A percentile compares a stretch with the other conserved stretches of the same genome.
Evolutionary conservation across 2,113 vertebrate species (phyloP).

Genomic region (Pelecanoides urinatrix): DNA sequence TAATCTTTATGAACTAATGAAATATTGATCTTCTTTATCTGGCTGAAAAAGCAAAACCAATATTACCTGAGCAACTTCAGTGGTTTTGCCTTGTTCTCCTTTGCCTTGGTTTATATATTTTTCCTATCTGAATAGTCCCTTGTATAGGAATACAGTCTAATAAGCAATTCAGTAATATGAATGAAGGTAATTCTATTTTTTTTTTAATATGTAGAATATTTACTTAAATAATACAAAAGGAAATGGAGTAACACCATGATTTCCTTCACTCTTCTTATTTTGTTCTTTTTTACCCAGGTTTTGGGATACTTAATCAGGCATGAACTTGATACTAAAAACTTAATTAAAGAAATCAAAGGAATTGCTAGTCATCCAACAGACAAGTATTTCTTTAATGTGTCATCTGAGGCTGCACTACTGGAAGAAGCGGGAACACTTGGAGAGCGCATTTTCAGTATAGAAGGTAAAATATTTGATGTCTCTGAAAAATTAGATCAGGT

Average conservation of each 20-base stretch:
- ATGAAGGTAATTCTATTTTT: neutral
- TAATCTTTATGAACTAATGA: neutral
- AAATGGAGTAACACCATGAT: neutral
- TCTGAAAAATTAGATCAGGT: neutral
- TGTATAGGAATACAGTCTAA: neutral
- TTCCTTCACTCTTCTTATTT: neutral
- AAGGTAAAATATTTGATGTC: conserved; percentile 75
- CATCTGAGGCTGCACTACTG: conserved; percentile 84
- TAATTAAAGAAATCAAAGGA: conserved; percentile 93
- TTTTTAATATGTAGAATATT: neutral
- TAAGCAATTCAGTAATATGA: neutral
- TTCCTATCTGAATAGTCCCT: neutral
- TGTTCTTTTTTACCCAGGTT: conserved; percentile 66
- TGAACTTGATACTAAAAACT: conserved; percentile 83
- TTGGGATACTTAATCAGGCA: conserved; percentile 90
- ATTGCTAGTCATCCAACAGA: conserved; percentile 90
- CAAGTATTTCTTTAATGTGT: conserved; percentile 93
- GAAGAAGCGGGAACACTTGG: conserved; percentile 90
- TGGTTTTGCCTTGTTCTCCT: neutral
- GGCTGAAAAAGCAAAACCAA: neutral
- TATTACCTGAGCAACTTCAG: neutral
- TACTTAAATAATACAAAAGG: neutral
- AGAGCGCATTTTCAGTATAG: conserved; percentile 95
- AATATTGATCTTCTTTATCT: neutral
- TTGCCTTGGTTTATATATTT: neutral